Evolutionary conservation across 2,797 vertebrate species (phyloP).

Genomic region (Sylvia borin): DNA sequence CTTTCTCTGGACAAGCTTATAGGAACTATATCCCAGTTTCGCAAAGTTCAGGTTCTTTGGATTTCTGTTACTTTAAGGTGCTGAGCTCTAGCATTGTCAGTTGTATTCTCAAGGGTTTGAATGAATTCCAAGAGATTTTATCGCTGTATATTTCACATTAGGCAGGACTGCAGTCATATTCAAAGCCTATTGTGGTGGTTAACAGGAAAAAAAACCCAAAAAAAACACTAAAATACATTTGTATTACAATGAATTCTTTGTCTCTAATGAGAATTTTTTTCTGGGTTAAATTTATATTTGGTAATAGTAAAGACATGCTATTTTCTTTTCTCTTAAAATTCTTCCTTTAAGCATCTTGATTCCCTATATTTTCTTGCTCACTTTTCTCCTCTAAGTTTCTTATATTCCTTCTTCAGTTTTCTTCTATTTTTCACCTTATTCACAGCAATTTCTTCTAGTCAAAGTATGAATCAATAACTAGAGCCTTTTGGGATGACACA

Average conservation of each 20-base stretch:
- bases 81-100: background rate
- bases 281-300: background rate
- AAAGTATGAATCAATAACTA: conserved; percentile 2
- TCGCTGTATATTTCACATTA: background rate
- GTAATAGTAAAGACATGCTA: background rate
- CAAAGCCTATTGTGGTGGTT: background rate
- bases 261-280: background rate
- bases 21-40: background rate
- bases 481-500: background rate
- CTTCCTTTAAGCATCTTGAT: background rate
- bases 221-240: background rate
- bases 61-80: background rate
- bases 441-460: background rate
- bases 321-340: background rate
- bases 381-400: background rate
- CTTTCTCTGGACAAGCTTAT: background rate
- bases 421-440: background rate
- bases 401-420: background rate
- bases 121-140: background rate
- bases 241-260: background rate
- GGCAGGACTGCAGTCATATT: background rate
- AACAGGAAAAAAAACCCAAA: background rate
- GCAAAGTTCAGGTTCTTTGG: background rate
- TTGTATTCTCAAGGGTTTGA: background rate
- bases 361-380: background rate